Conservation (phyloP, 1,140 invertebrate genomes). For the Trigoniulus corallinus region DNA sequence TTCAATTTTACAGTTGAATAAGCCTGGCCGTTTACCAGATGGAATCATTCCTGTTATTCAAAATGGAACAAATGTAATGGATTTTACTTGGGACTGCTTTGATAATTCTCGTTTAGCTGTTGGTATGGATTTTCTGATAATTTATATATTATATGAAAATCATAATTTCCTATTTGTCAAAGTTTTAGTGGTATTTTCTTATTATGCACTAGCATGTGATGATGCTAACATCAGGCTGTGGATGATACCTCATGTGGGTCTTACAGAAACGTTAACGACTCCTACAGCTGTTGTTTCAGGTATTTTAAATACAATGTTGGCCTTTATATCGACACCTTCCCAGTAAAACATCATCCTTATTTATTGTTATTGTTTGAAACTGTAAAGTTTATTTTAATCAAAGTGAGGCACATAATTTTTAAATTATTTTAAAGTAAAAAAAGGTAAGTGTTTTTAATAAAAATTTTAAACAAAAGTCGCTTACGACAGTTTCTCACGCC, state of each 20-base stretch:
- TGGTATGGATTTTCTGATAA: conserved; percentile 38
- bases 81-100: conserved; percentile 90
- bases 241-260: conserved; percentile 48
- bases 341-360: too few relatives aligned
- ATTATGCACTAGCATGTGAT: conserved; percentile 48
- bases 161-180: not conserved
- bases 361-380: too few relatives aligned
- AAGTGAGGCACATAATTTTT: too few relatives aligned
- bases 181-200: not conserved
- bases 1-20: conserved; percentile 33
- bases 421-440: too few relatives aligned
- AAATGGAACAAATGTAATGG: conserved; percentile 70
- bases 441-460: too few relatives aligned
- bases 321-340: too few relatives aligned
- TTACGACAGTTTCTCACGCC: too few relatives aligned
- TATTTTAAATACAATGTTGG: too few relatives aligned
- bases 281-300: conserved; percentile 26
- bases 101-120: conserved; percentile 58
- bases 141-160: not conserved
- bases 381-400: too few relatives aligned
- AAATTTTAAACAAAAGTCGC: too few relatives aligned
- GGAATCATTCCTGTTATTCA: conserved; percentile 69
- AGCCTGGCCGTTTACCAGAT: conserved; percentile 57
- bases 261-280: conserved; percentile 50
- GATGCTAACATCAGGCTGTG: conserved; percentile 77